Percentiles rank a stretch among this genome's conserved stretches.
Evolutionary conservation across 2,113 vertebrate genomes (phyloP).

Genomic region (Aplodontia rufa): DNA sequence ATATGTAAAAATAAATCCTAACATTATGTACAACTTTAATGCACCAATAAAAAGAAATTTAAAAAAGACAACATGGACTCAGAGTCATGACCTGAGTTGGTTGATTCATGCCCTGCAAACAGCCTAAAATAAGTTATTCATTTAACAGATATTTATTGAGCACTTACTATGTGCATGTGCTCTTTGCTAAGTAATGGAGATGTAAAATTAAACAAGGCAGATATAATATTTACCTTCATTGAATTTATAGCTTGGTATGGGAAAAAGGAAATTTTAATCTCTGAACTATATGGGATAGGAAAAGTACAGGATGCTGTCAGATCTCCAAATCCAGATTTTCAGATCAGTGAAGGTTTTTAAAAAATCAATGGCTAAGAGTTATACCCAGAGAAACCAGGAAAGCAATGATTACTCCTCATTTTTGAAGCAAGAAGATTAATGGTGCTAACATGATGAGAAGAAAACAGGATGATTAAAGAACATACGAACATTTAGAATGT

Average conservation of each 20-base stretch:
- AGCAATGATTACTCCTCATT: background rate
- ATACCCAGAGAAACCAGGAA: background rate
- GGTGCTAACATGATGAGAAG: background rate
- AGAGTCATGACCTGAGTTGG: background rate
- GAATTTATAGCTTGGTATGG: background rate
- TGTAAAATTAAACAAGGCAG: background rate
- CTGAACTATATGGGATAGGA: background rate
- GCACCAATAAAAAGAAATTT: background rate
- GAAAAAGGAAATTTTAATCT: background rate
- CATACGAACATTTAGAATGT: background rate
- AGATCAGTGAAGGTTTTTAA: background rate
- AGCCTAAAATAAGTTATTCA: background rate
- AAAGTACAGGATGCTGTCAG: accelerated
- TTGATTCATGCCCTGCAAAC: background rate
- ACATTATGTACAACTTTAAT: no score
- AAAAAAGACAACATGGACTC: background rate
- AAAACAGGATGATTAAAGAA: background rate
- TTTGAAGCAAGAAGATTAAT: background rate
- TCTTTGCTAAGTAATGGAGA: background rate
- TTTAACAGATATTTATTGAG: slow-evolving; percentile 15
- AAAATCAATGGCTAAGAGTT: background rate
- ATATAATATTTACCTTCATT: background rate
- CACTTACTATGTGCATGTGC: background rate
- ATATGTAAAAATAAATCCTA: no score
- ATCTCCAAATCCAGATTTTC: background rate